A percentile compares a stretch with the other conserved stretches of the same genome.
phyloP scores from a whole-genome alignment of 2,797 vertebrate genomes.

The Onychomys torridus region DNA sequence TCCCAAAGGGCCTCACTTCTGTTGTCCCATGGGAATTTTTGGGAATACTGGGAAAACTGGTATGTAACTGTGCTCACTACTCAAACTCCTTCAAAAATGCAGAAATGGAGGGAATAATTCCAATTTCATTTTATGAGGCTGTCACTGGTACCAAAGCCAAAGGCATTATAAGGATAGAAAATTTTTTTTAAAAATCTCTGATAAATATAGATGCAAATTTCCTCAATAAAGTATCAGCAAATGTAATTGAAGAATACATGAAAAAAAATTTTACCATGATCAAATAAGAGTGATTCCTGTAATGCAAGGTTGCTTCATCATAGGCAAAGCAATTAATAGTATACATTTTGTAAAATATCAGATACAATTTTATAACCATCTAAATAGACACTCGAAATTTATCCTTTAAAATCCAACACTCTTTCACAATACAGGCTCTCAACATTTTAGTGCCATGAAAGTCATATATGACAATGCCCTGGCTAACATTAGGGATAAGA shows the following conservation, averaged over 20 bases:
- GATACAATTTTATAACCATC: not conserved
- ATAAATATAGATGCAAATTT: not conserved
- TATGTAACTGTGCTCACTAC: not conserved
- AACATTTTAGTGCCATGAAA: not conserved
- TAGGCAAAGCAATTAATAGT: not conserved
- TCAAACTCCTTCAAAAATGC: not conserved
- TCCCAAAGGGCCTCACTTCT: not conserved
- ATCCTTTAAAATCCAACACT: not conserved
- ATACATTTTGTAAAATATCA: not conserved
- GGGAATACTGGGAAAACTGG: not conserved
- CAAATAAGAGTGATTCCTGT: not conserved
- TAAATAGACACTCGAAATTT: not conserved
- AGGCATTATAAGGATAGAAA: not conserved
- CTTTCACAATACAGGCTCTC: not conserved
- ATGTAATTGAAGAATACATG: not conserved
- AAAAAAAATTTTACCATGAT: not conserved
- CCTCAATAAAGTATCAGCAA: not conserved
- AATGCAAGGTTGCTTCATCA: not conserved
- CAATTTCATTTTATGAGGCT: not conserved
- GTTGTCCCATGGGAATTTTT: not conserved
- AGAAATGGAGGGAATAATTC: not conserved
- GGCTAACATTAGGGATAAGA: not conserved
- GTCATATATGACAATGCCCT: not conserved
- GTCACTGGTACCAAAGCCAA: not conserved
- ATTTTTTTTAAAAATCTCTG: not conserved